Evolutionary conservation across 1,140 invertebrate species (phyloP), one percentile per base, ranked within the genome.

Genomic region (Anoplophora glabripennis): DNA sequence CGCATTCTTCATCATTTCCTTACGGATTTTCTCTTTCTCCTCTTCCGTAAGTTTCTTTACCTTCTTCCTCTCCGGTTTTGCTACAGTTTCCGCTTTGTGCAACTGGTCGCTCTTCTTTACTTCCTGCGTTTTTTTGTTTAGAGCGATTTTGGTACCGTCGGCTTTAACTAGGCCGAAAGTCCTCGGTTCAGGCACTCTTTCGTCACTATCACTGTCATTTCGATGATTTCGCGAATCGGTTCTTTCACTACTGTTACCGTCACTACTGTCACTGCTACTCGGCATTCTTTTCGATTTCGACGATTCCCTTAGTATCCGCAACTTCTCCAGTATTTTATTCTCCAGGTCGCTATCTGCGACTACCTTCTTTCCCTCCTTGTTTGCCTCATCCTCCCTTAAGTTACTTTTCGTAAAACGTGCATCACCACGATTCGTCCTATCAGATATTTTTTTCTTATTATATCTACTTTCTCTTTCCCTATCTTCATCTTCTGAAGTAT

Each of bases 1-100:
- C 1, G 89, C 90, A 79, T 93, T 88, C 21, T 80, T 74, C 80
- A 89, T 87, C 93, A 96, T 96, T 78, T 93, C 90, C 46, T 81
- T 78, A 57, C 89, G 75, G 53, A 80, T 79, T 42, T 77, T 78
- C 70, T 92, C 85, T 62, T 86, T 88, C 72, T 94, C 92, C 62
- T 84, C 80, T 60, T 86, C 84, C 12, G 80, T 79, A 44, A 89
- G 62, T 70, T 73, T 76, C 77, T 72, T 60, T 73, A 65, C 58
- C 72, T 73, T 5, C 63, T 65, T 62, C 15, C 28, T 62, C 12
- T 60, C 18, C 51, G 37, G 41, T 58, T 56, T 62, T 12, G 37
- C 7, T 38, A 56, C 53, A 59, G 17, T 37, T 21, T 52, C 54
- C 61, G 57, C 18, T 38, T 64, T 72, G 69, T 68, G 66, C 7